A percentile compares a stretch with the other conserved stretches of the same genome.
Conservation (phyloP, 2,888 invertebrate genomes). For the Malthinus flaveolus region DNA sequence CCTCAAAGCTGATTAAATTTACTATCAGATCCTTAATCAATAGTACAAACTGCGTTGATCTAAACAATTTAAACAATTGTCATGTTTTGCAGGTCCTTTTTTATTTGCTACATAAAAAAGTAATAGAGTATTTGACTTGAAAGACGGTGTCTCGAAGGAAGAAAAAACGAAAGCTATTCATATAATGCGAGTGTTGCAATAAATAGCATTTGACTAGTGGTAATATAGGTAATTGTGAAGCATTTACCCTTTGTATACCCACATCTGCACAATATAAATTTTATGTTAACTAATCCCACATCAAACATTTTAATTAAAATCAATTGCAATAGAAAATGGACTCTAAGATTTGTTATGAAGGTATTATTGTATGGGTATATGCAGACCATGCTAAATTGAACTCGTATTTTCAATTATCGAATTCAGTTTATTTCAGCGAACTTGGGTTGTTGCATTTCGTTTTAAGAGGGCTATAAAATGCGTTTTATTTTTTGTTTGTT, state of each 20-base stretch:
- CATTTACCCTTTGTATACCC: constrained; percentile 22
- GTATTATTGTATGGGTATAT: constrained; percentile 21
- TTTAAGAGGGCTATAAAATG: constrained; percentile 1
- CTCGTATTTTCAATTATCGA: constrained; percentile 22
- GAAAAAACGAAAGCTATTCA: constrained; percentile 24
- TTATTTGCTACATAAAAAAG: constrained; percentile 11
- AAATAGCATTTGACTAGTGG: constrained; percentile 29
- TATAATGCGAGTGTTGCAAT: constrained; percentile 24
- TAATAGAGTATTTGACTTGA: constrained; percentile 23
- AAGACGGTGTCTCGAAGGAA: constrained; percentile 13
- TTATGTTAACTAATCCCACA: too few species aligned
- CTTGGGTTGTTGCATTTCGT: not conserved
- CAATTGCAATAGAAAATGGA: constrained; percentile 26
- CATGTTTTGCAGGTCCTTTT: not conserved
- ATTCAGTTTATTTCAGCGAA: constrained; percentile 24
- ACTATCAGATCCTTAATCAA: too few species aligned
- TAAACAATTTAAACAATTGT: constrained; percentile 6
- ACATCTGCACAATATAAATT: constrained; percentile 17
- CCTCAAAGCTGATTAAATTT: too few species aligned
- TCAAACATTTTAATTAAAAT: constrained; percentile 30
- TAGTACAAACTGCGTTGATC: not conserved
- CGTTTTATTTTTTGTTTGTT: constrained; percentile 4
- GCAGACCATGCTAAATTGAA: constrained; percentile 14
- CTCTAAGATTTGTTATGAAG: constrained; percentile 11
- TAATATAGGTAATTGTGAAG: constrained; percentile 18